Conservation (phyloP, 2,797 vertebrate species). For the Myotis daubentonii region DNA sequence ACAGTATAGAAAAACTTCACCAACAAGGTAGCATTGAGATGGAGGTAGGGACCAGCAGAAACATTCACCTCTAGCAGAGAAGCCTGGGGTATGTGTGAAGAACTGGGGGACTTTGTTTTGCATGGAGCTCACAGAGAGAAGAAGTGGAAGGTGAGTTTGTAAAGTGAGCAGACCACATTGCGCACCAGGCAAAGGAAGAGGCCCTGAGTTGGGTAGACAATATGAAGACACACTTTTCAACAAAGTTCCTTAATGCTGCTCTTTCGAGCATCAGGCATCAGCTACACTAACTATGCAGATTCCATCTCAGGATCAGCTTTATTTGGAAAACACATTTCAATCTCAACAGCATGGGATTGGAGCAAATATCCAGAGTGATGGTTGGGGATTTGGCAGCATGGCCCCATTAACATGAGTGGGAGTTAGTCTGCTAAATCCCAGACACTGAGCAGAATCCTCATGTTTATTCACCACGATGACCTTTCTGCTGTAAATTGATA, state of each 20-base stretch:
- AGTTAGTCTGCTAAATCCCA: constrained; percentile 76
- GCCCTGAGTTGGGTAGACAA: neutral
- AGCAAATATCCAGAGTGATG: constrained; percentile 67
- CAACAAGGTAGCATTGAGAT: neutral
- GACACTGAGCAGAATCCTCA: constrained; percentile 62
- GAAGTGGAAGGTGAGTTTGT: neutral
- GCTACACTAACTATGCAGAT: neutral
- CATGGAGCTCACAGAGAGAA: neutral
- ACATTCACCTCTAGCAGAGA: neutral
- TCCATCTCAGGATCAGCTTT: constrained; percentile 48
- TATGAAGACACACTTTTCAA: neutral
- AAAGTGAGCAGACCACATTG: neutral
- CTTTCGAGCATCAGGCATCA: neutral
- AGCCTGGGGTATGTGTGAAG: neutral
- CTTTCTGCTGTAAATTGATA: constrained; percentile 81
- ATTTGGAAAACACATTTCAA: constrained; percentile 61
- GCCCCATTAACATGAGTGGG: constrained; percentile 76
- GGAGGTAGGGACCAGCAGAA: neutral
- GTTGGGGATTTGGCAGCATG: constrained; percentile 74
- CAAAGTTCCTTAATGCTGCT: neutral
- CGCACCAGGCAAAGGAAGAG: neutral
- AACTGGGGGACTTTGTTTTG: neutral
- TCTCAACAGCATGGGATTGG: constrained; percentile 65
- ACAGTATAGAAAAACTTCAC: neutral
- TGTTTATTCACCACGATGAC: constrained; percentile 75